Evolutionary conservation across 2,797 vertebrate genomes (phyloP), one percentile per base, ranked within the genome.

Genomic region (Zalophus californianus): DNA sequence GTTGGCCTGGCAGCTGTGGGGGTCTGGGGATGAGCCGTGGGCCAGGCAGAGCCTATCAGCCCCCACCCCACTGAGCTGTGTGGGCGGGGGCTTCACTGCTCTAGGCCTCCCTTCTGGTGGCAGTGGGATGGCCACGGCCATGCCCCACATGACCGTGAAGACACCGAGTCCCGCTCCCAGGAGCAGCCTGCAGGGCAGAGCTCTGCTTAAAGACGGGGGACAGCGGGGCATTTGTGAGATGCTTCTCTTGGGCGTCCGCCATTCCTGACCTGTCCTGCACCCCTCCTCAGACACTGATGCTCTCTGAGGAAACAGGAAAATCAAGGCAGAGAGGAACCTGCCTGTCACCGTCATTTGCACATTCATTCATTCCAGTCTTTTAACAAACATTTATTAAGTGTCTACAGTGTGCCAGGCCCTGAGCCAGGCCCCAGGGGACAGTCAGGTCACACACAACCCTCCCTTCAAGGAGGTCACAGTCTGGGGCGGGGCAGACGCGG

Each of bases 361-460:
- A 70, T 11, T 64, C 93, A 73, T 78, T 58, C n/a, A 9, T 54
- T 88, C 54, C 85, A 50, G 44, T 96, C 89, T 79, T 87, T 95
- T 91, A 96, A 95, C 93, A 97, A 94, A 96, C 60, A 78, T 98
- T 98, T 98, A 98, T 98, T 98, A 96, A 82, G 95, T 23, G 77
- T 90, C 95, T 90, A 85, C 73, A 91, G 64, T 96, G 95, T 48
- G 62, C 94, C 72, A 83, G 96, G 88, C 94, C 82, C 94, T 52
- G 93, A 50, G 75, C 94, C 73, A 86, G 97, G 89, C 96, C 79
- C 94, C n/a, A 29, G 86, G 73, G 97, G 64, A 95, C 23, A 86
- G 85, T n/a, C 68, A 44, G 91, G 83, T 52, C 52, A 60, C 72
- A 48, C 75, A 88, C 64, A 54, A 79, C 62, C 86, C 95, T 66